Conservation (phyloP, 1,140 invertebrate genomes). For the Euura lappo region DNA sequence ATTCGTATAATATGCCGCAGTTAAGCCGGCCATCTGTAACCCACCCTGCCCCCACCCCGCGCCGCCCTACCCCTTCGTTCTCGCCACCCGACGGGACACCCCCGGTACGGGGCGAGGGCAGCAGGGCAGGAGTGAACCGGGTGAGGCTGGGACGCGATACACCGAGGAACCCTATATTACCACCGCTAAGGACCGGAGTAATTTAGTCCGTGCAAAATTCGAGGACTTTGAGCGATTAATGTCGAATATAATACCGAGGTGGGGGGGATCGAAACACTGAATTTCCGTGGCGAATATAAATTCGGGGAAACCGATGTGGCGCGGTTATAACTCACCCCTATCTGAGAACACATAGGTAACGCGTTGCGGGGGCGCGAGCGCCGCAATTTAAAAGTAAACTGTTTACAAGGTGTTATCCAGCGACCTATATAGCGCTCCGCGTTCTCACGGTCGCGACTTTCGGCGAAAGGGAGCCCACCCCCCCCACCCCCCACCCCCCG, state of each 20-base stretch:
- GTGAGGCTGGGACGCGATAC: not conserved
- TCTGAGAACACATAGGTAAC: slow-evolving; percentile 57
- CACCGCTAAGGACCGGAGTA: slow-evolving; percentile 34
- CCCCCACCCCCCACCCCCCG: not conserved
- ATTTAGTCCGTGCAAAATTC: slow-evolving; percentile 8
- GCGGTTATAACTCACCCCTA: slow-evolving; percentile 53
- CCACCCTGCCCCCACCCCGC: slow-evolving; percentile 30
- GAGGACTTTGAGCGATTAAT: slow-evolving; percentile 23
- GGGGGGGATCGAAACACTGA: slow-evolving; percentile 41
- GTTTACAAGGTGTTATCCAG: slow-evolving; percentile 45
- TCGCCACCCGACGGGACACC: not conserved
- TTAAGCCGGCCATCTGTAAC: slow-evolving; percentile 59
- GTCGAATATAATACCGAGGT: slow-evolving; percentile 25
- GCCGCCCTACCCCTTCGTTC: not conserved
- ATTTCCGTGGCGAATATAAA: slow-evolving; percentile 44
- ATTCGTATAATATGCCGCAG: slow-evolving; percentile 61
- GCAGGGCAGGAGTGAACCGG: not conserved
- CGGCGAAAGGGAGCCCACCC: not conserved
- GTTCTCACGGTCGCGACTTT: too few species aligned
- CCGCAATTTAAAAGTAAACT: slow-evolving; percentile 51
- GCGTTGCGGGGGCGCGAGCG: slow-evolving; percentile 27
- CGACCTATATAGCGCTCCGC: too few species aligned
- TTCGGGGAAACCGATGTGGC: slow-evolving; percentile 51
- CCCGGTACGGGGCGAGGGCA: too few species aligned
- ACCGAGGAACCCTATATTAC: slow-evolving; percentile 31